Evolutionary conservation across 2,797 vertebrate genomes (phyloP).

Genomic region (Poeciliopsis infans): DNA sequence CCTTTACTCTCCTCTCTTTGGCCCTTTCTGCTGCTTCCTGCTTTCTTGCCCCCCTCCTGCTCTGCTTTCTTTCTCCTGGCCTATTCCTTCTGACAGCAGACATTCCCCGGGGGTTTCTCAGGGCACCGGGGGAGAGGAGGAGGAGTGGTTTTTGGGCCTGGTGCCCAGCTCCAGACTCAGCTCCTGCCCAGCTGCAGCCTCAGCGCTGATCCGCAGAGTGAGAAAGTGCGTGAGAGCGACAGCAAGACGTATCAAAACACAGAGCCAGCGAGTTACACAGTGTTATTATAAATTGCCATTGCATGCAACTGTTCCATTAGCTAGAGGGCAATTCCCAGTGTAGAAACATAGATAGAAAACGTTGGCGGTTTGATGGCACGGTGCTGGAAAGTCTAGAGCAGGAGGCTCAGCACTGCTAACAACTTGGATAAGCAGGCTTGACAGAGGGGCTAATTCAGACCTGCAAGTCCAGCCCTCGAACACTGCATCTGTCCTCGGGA

Average conservation of each 20-base stretch:
- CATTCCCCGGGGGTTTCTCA: conserved; percentile 71
- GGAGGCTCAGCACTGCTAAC: conserved; percentile 63
- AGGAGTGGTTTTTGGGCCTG: conserved; percentile 63
- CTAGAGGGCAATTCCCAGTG: conserved; percentile 47
- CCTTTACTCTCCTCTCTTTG: conserved; percentile 47
- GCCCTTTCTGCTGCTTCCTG: conserved; percentile 51
- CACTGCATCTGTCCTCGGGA: conserved; percentile 52
- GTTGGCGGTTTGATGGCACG: conserved; percentile 48
- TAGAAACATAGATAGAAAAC: conserved; percentile 62
- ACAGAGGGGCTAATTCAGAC: conserved; percentile 67
- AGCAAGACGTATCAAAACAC: conserved; percentile 65
- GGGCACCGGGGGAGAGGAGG: conserved; percentile 55
- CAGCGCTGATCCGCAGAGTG: conserved; percentile 58
- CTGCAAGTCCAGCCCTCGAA: conserved; percentile 65
- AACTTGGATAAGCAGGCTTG: conserved; percentile 57
- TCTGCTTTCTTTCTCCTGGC: conserved; percentile 61
- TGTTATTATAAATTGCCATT: conserved; percentile 57
- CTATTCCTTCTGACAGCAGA: conserved; percentile 69
- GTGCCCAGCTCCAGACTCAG: conserved; percentile 67
- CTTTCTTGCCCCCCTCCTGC: conserved; percentile 36
- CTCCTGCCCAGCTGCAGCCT: conserved; percentile 72
- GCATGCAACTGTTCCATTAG: conserved; percentile 70
- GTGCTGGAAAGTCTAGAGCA: conserved; percentile 48
- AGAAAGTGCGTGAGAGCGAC: conserved; percentile 67
- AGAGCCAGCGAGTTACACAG: conserved; percentile 60